These are phyloP conservation scores for Drosophila teissieri DNA, from an alignment of 1,140 invertebrate species.

Conservation along the genomic window DNA sequence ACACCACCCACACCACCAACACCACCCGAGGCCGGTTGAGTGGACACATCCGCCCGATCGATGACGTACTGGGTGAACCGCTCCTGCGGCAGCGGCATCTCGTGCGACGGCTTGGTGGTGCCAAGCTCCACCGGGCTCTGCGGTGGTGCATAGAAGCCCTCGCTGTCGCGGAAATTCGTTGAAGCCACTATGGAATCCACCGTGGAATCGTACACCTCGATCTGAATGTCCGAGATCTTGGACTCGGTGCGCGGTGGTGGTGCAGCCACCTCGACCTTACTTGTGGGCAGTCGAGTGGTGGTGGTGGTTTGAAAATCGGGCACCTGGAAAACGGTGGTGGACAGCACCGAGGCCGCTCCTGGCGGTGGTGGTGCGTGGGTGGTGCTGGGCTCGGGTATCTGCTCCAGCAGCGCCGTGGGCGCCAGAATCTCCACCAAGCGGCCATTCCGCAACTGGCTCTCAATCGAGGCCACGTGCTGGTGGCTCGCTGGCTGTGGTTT, in stretches of 20 bases:
- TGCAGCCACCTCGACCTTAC: constrained; percentile 5
- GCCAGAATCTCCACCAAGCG: constrained; percentile 75
- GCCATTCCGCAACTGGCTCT: constrained; percentile 59
- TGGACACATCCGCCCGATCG: constrained; percentile 74
- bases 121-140: constrained; percentile 18
- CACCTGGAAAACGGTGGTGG: constrained; percentile 77
- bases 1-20: not conserved
- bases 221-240: constrained; percentile 81
- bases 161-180: constrained; percentile 73
- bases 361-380: constrained; percentile 1
- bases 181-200: constrained; percentile 78
- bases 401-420: constrained; percentile 62
- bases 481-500: constrained; percentile 45
- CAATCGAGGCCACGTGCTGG: constrained; percentile 57
- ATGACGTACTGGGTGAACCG: constrained; percentile 81
- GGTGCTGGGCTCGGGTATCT: constrained; percentile 15
- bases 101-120: constrained; percentile 49
- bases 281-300: constrained; percentile 45
- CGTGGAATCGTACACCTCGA: constrained; percentile 81
- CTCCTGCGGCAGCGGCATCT: constrained; percentile 41
- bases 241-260: constrained; percentile 66
- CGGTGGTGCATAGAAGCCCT: constrained; percentile 58
- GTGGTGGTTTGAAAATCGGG: constrained; percentile 56
- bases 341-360: constrained; percentile 42
- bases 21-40: constrained; percentile 55